These are phyloP conservation scores for Magallana nippona DNA, from an alignment of 2,888 invertebrate genomes.

Conservation along the genomic window DNA sequence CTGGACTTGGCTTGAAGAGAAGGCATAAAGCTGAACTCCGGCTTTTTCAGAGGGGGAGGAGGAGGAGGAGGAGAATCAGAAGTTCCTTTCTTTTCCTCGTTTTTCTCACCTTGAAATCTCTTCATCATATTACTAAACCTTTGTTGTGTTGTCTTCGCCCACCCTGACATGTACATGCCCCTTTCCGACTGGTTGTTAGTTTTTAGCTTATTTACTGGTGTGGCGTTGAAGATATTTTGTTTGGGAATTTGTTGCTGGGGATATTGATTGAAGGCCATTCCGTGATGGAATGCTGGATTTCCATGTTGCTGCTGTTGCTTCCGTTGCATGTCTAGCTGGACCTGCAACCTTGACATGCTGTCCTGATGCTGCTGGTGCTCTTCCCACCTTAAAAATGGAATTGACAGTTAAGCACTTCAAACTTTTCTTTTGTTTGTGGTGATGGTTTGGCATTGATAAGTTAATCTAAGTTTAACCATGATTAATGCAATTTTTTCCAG, in stretches of 20 bases:
- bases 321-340: conserved; percentile 49
- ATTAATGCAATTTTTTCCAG: no score
- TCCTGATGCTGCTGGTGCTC: conserved; percentile 76
- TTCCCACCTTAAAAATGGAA: conserved; percentile 66
- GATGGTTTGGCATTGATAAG: no score
- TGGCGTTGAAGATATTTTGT: background rate
- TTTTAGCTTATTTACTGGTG: background rate
- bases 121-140: conserved; percentile 41
- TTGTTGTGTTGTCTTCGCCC: no score
- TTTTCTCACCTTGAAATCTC: conserved; percentile 7
- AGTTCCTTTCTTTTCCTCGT: background rate
- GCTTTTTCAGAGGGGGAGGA: conserved; percentile 30
- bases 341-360: conserved; percentile 67
- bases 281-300: conserved; percentile 13
- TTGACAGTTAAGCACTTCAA: background rate
- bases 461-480: no score
- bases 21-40: conserved; percentile 46
- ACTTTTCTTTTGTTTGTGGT: background rate
- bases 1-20: background rate
- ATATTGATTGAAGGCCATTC: conserved; percentile 26
- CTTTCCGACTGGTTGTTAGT: background rate
- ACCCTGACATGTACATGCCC: conserved; percentile 2
- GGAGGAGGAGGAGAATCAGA: conserved; percentile 24
- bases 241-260: background rate
- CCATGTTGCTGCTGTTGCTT: conserved; percentile 41